A percentile compares a stretch with the other conserved stretches of the same genome.
Conservation (phyloP, 2,797 vertebrate genomes). For the Darevskia mixta region DNA sequence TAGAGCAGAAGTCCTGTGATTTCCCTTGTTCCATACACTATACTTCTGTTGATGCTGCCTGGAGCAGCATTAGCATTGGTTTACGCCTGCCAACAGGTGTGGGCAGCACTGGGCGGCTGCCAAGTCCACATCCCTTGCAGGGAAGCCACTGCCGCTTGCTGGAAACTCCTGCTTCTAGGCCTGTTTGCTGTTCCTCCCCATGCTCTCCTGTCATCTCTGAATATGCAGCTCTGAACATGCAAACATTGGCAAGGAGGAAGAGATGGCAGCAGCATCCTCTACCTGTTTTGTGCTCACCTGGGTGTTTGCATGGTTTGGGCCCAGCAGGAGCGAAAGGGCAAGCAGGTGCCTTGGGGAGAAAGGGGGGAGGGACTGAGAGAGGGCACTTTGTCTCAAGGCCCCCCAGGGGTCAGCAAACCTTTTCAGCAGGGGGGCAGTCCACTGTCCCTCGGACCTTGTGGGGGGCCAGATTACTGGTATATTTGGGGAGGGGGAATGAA, state of each 20-base stretch:
- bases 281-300: neutral
- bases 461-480: too few species aligned
- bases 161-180: neutral
- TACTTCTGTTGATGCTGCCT: too few species aligned
- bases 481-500: too few species aligned
- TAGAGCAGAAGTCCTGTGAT: too few species aligned
- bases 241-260: neutral
- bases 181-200: neutral
- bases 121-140: neutral
- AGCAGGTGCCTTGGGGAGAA: neutral
- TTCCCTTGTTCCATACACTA: too few species aligned
- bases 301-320: neutral
- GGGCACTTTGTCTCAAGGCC: neutral
- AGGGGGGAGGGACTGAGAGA: neutral
- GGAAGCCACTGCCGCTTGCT: neutral
- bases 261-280: neutral
- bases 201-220: neutral
- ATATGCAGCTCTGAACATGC: neutral
- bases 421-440: too few species aligned
- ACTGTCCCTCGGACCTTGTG: too few species aligned
- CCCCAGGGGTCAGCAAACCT: neutral
- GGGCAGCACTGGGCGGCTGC: neutral
- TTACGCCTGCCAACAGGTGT: too few species aligned
- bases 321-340: neutral
- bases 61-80: too few species aligned